Evolutionary conservation across 2,113 vertebrate species (phyloP).

Genomic region (Pomatorhinus ruficollis): DNA sequence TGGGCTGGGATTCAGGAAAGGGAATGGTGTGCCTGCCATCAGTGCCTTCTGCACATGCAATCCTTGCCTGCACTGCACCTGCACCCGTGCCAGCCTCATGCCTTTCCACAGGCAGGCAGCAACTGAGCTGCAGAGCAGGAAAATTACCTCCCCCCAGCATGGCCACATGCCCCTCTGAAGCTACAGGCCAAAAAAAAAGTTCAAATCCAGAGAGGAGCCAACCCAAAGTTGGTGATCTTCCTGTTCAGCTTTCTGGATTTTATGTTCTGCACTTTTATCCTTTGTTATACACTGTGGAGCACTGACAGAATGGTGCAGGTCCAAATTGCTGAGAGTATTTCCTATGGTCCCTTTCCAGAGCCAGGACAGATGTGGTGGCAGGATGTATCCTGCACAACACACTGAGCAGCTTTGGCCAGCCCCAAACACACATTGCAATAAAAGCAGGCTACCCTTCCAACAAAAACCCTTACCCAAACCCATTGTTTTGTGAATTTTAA

Average conservation of each 20-base stretch:
- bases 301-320: not conserved
- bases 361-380: not conserved
- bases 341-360: not conserved
- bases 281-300: not conserved
- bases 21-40: not conserved
- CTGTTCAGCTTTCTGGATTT: not conserved
- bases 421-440: not conserved
- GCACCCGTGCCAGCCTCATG: not conserved
- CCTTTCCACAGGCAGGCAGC: not conserved
- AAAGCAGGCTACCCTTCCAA: not conserved
- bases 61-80: not conserved
- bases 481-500: not conserved
- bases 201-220: not conserved
- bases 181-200: not conserved
- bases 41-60: not conserved
- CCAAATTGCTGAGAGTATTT: not conserved
- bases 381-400: not conserved
- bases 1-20: not conserved
- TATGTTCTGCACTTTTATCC: not conserved
- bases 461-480: not conserved
- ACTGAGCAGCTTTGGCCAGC: not conserved
- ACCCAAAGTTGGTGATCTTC: not conserved
- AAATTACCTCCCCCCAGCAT: not conserved
- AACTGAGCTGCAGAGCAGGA: not conserved
- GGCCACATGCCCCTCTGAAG: not conserved